These are phyloP conservation scores for Cyanoderma ruficeps DNA, from an alignment of 2,113 vertebrate species.

Conservation along the genomic window DNA sequence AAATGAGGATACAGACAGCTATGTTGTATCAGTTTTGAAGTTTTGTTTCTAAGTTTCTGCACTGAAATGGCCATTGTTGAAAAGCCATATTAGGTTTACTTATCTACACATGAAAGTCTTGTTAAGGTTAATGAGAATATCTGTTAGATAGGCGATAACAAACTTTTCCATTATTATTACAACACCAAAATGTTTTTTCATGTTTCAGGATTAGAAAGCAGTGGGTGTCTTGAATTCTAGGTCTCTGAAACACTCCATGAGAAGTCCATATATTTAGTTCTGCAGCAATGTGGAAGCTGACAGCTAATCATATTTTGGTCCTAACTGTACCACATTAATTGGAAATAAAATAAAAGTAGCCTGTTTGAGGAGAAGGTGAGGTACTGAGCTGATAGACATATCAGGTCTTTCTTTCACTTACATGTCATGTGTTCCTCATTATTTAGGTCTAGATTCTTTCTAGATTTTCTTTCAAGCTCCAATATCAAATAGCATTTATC, in stretches of 20 bases:
- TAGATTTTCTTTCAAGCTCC: slow-evolving; percentile 35
- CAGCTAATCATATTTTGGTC: slow-evolving; percentile 4
- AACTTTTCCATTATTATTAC: not conserved
- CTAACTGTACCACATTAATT: not conserved
- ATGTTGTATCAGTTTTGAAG: not conserved
- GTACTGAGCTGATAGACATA: not conserved
- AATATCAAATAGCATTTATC: slow-evolving; percentile 70
- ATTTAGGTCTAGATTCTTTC: slow-evolving; percentile 23
- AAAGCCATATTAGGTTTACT: not conserved
- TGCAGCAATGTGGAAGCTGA: not conserved
- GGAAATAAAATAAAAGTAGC: slow-evolving; percentile 15
- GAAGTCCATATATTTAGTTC: slow-evolving; percentile 21
- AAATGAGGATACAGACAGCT: not conserved
- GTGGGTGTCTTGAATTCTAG: not conserved
- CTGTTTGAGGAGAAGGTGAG: not conserved
- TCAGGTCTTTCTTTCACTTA: not conserved
- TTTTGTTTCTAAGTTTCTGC: not conserved
- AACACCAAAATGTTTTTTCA: slow-evolving; percentile 5
- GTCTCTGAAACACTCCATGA: not conserved
- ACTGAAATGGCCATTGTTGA: not conserved
- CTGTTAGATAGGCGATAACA: not conserved
- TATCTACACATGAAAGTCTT: slow-evolving; percentile 36
- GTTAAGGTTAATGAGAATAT: slow-evolving; percentile 48
- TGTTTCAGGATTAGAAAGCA: slow-evolving; percentile 23
- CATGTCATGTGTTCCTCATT: not conserved